These are phyloP conservation scores for Tetranychus piercei DNA, from an alignment of 2,888 invertebrate genomes.

Conservation along the genomic window DNA sequence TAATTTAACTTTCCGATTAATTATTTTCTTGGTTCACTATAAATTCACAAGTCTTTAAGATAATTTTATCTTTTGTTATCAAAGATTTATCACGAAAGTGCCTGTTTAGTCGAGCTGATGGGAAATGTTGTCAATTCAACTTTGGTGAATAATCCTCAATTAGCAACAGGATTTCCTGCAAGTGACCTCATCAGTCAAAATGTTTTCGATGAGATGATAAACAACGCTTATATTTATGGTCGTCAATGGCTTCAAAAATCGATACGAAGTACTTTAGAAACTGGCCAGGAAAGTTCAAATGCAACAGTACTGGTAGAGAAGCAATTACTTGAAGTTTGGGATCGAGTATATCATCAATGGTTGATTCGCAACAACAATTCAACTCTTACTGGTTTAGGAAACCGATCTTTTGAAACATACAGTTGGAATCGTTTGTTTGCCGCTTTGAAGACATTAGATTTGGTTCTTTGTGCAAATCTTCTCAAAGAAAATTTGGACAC, in stretches of 20 bases:
- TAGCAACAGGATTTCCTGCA: background rate
- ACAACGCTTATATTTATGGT: conserved; percentile 81
- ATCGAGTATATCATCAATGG: conserved; percentile 79
- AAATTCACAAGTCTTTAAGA: background rate
- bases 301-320: conserved; percentile 45
- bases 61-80: conserved; percentile 24
- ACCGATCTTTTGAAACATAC: conserved; percentile 16
- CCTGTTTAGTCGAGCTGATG: conserved; percentile 69
- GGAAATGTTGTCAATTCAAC: conserved; percentile 72
- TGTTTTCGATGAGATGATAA: conserved; percentile 61
- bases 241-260: conserved; percentile 54
- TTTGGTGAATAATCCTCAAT: conserved; percentile 67
- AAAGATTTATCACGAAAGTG: conserved; percentile 80
- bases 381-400: background rate
- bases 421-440: conserved; percentile 28
- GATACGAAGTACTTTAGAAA: conserved; percentile 57
- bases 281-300: conserved; percentile 52
- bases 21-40: conserved; percentile 14
- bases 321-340: conserved; percentile 79
- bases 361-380: conserved; percentile 41
- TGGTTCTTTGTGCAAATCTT: conserved; percentile 55
- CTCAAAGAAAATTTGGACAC: conserved; percentile 76
- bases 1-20: background rate
- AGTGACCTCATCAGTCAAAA: conserved; percentile 32
- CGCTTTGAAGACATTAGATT: conserved; percentile 38